A percentile compares a stretch with the other conserved stretches of the same genome.
Conservation (phyloP, 2,888 invertebrate genomes). For the Drosophila prolongata region DNA sequence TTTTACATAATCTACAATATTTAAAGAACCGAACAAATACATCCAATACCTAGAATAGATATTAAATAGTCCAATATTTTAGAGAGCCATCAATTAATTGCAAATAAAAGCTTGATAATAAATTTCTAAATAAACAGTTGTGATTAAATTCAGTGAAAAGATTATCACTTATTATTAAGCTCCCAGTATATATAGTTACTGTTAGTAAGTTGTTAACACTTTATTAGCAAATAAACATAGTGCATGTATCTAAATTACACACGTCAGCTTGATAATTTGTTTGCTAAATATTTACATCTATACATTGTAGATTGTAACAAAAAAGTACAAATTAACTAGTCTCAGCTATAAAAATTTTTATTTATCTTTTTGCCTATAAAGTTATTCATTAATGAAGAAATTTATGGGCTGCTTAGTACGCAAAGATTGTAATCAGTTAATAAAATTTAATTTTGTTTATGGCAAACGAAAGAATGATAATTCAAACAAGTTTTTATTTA, state of each 20-base stretch:
- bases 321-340: too few relatives aligned
- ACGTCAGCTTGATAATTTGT: slow-evolving; percentile 2
- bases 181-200: too few relatives aligned
- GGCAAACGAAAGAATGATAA: too few relatives aligned
- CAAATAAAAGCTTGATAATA: neutral
- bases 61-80: neutral
- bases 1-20: neutral
- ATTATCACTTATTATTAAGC: neutral
- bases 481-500: neutral
- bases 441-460: neutral
- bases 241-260: slow-evolving; percentile 2
- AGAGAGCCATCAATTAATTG: neutral
- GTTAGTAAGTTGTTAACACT: neutral
- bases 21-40: neutral
- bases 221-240: neutral
- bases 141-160: neutral
- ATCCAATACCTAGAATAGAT: too few relatives aligned
- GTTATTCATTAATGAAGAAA: too few relatives aligned
- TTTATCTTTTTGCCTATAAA: too few relatives aligned
- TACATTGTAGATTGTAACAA: neutral
- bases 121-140: neutral
- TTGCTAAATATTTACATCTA: slow-evolving; percentile 1
- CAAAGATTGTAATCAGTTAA: neutral
- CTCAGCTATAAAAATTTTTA: too few relatives aligned
- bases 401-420: neutral